Percentiles rank a stretch among this genome's conserved stretches.
Evolutionary conservation across 2,797 vertebrate species (phyloP).

Genomic region (Pempheris klunzingeri): DNA sequence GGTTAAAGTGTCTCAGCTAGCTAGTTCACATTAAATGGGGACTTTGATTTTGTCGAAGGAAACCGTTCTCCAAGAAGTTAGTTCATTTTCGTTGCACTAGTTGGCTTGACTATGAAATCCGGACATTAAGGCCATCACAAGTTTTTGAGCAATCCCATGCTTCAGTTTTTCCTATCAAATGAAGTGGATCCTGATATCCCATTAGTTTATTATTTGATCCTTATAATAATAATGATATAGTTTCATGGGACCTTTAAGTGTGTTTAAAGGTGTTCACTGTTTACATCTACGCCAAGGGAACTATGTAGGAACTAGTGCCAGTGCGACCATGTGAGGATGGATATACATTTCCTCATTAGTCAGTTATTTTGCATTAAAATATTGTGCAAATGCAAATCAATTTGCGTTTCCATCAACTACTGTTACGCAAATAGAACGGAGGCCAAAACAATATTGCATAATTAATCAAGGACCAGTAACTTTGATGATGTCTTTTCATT

Average conservation of each 20-base stretch:
- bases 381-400: constrained; percentile 53
- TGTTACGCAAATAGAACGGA: constrained; percentile 54
- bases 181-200: not conserved
- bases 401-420: constrained; percentile 44
- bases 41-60: no score
- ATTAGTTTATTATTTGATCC: constrained; percentile 12
- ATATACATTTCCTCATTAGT: constrained; percentile 44
- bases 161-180: not conserved
- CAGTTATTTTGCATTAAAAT: constrained; percentile 42
- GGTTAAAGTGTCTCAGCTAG: constrained; percentile 12
- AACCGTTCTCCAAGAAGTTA: not conserved
- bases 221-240: constrained; percentile 17
- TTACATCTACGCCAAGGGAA: constrained; percentile 1
- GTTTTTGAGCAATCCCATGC: not conserved
- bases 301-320: not conserved
- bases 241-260: constrained; percentile 5
- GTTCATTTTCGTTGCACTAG: not conserved
- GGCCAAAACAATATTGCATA: constrained; percentile 57
- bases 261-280: not conserved
- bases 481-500: constrained; percentile 33
- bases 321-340: constrained; percentile 1
- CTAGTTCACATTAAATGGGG: constrained; percentile 6
- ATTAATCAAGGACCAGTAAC: constrained; percentile 47
- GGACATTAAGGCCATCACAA: not conserved
- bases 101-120: not conserved